Conservation (phyloP, 2,888 invertebrate species). For the Thalpophila matura region DNA sequence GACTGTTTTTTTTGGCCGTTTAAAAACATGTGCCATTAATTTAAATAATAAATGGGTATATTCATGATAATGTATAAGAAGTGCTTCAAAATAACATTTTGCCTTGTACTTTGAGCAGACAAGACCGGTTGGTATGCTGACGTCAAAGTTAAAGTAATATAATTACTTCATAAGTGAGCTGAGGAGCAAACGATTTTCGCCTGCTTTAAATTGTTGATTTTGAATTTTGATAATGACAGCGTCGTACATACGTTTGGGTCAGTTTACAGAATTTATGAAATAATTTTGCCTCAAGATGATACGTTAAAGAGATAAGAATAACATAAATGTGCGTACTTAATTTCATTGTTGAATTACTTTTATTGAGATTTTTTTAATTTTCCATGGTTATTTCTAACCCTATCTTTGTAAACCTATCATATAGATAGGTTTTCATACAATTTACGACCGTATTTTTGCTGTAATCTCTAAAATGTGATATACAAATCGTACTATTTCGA, state of each 20-base stretch:
- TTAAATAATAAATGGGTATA: slow-evolving; percentile 21
- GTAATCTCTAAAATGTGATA: too few species aligned
- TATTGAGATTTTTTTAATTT: too few species aligned
- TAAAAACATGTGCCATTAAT: slow-evolving; percentile 30
- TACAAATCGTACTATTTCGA: too few species aligned
- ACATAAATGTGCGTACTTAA: not conserved
- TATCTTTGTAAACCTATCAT: too few species aligned
- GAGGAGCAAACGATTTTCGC: slow-evolving; percentile 8
- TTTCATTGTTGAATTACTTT: not conserved
- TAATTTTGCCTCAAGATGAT: not conserved
- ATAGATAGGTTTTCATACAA: too few species aligned
- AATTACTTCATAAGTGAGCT: slow-evolving; percentile 51
- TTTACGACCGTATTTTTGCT: too few species aligned
- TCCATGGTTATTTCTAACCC: too few species aligned
- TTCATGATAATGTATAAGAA: slow-evolving; percentile 15
- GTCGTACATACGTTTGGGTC: not conserved
- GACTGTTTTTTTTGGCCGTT: slow-evolving; percentile 8
- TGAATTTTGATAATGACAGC: slow-evolving; percentile 6
- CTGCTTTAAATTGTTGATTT: slow-evolving; percentile 10
- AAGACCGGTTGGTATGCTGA: slow-evolving; percentile 41
- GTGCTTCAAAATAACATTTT: slow-evolving; percentile 21
- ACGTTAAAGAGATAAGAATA: not conserved
- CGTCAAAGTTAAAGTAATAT: slow-evolving; percentile 34
- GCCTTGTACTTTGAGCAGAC: slow-evolving; percentile 46
- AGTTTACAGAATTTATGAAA: not conserved